Base-by-base conservation (phyloP, 1,140 invertebrate genomes). In the Mactra quadrangularis region DNA sequence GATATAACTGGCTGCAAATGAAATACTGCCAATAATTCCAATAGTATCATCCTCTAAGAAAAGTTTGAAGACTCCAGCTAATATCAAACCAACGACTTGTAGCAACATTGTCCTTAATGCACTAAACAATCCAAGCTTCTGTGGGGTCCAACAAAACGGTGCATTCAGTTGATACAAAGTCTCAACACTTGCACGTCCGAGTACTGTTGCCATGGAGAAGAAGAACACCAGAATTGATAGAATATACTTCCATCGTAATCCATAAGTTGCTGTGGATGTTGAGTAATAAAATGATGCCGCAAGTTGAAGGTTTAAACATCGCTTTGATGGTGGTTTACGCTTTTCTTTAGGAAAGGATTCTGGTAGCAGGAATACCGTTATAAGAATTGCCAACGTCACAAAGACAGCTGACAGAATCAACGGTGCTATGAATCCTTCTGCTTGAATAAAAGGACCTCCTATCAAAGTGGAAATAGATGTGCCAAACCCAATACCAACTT, bases 81-180 rank as follows among this genome's bases (percentile, higher is more conserved):
- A 29, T 6, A 70, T 15, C 72, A 76, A 62, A 3, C 72, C 72
- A 33, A 76, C 19, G 19, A 62, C 59, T 41, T 76, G 72, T 4
- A 53, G 38, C 38, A 62, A 25, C 0, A 47, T 1, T 1, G 57
- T 31, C 29, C 57, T 55, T 38, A 76, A 15, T 47, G 72, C 3
- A 4, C 72, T 33, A 22, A 60, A 76, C 0, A 57, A 27, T 41
- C 72, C 72, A 33, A 76, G 13, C n/a, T 76, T 76, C 25, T 27
- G 6, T 3, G 72, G 53, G 0, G 72, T 47, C 72, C 72, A 76
- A 33, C 72, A 76, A 33, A 76, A 76, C 6, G 72, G 72, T 1
- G 55, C 55, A 19, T 57, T 57, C 13, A 76, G 35, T 31, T 45
- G 72, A 29, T 57, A 76, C 25, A 62, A 27, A 13, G 57, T 35